Evolutionary conservation across 2,888 invertebrate genomes (phyloP), one percentile per base, ranked within the genome.

Genomic region (Cantharis flavilabris): DNA sequence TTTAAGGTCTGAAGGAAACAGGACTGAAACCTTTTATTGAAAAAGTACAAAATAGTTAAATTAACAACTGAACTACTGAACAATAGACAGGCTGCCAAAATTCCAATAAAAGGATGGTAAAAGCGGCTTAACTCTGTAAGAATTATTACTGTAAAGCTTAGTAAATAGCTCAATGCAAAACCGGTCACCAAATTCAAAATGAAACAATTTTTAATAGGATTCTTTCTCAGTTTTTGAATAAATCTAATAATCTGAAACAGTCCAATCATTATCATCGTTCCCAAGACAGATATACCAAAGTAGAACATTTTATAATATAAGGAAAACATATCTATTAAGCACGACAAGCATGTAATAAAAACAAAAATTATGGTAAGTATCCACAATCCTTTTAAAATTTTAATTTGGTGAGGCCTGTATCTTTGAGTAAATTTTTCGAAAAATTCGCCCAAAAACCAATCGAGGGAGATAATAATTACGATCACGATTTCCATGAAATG

Each of bases 1-100:
- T 65, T 72, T n/a, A 65, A 13, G 23, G 49, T 63, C 65, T 67
- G 65, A 3, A 16, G 65, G 10, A 73, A 69, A 62, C 73, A 73
- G 0, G 62, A 33, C 9, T 73, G 49, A 26, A 73, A 73, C 14
- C 62, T 65, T 62, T 20, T 69, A 23, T 73, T 26, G 9, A 18
- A 69, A 28, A 20, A 18, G 16, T 73, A 73, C 18, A 73, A 18
- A 28, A 69, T 30, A 16, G 16, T 14, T 62, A 69, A 62, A 62
- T 72, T 72, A 20, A 72, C 18, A 26, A 69, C 9, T 14, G 49
- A 62, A 28, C 28, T 26, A 62, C 11, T 28, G 16, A 73, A 72
- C 14, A 67, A 14, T 16, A 33, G 18, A 26, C n/a, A 33, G 13
- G 23, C 7, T n/a, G 10, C 11, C 1, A 65, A 4, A 5, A 5